Conservation (phyloP, 2,113 vertebrate genomes). For the Pandion haliaetus region DNA sequence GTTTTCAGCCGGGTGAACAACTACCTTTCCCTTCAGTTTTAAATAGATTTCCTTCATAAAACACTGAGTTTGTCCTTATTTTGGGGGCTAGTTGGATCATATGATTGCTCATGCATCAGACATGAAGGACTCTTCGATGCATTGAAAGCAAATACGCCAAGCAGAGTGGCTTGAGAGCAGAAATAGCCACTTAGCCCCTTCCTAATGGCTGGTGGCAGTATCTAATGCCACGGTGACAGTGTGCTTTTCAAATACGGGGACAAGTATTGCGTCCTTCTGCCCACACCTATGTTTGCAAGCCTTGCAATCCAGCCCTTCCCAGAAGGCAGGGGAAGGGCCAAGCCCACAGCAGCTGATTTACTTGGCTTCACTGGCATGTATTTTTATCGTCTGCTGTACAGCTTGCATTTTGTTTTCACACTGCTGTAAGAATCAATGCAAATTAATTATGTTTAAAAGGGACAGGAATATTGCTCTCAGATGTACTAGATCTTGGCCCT, state of each 20-base stretch:
- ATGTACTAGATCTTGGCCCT: not conserved
- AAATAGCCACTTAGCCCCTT: not conserved
- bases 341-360: not conserved
- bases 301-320: not conserved
- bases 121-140: not conserved
- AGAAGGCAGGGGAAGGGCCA: not conserved
- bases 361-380: not conserved
- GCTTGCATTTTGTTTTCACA: not conserved
- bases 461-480: not conserved
- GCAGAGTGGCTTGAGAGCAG: not conserved
- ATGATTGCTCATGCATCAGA: not conserved
- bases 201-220: not conserved
- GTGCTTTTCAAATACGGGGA: not conserved
- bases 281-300: not conserved
- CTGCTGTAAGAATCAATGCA: not conserved
- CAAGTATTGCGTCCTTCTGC: not conserved
- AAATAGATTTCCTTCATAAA: not conserved
- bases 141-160: not conserved
- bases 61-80: not conserved
- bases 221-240: not conserved
- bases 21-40: not conserved
- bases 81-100: fast-evolving
- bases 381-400: not conserved
- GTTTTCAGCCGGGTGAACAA: not conserved
- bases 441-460: not conserved